These are phyloP conservation scores for Callipepla squamata DNA, from an alignment of 2,113 vertebrate species.

Conservation along the genomic window DNA sequence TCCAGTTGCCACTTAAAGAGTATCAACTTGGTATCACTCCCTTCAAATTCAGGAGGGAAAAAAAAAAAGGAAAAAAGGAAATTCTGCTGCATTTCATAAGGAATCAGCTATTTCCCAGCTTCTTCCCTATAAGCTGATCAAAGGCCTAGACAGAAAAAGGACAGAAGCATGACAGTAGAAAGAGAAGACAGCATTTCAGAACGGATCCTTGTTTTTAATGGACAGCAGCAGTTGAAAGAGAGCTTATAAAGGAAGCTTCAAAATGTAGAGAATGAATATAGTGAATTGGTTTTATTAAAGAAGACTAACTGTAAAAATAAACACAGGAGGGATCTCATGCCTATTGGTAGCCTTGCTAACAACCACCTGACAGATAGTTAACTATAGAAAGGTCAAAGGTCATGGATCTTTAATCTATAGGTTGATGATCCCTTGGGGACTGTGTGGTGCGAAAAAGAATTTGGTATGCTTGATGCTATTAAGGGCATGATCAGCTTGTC, in stretches of 20 bases:
- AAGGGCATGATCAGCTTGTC: slow-evolving; percentile 61
- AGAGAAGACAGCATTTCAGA: neutral
- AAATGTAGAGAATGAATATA: neutral
- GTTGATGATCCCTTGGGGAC: slow-evolving; percentile 60
- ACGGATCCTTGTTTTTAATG: neutral
- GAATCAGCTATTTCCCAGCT: neutral
- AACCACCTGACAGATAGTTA: slow-evolving; percentile 60
- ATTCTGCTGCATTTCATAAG: neutral
- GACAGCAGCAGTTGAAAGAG: neutral
- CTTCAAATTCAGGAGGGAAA: neutral
- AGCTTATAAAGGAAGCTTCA: neutral
- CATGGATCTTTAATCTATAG: slow-evolving; percentile 19
- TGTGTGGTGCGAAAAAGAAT: slow-evolving; percentile 59
- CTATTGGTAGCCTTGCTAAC: slow-evolving; percentile 1
- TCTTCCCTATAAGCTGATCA: neutral
- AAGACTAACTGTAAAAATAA: neutral
- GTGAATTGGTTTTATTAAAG: neutral
- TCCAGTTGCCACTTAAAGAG: neutral
- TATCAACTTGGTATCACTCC: neutral
- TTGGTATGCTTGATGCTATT: slow-evolving; percentile 62
- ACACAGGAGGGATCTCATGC: neutral
- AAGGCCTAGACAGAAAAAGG: neutral
- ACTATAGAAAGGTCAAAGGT: slow-evolving; percentile 51
- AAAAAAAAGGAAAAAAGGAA: neutral
- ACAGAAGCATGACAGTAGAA: neutral